These are phyloP conservation scores for Himalopsyche kuldschensis DNA, from an alignment of 2,888 invertebrate species.

Conservation along the genomic window DNA sequence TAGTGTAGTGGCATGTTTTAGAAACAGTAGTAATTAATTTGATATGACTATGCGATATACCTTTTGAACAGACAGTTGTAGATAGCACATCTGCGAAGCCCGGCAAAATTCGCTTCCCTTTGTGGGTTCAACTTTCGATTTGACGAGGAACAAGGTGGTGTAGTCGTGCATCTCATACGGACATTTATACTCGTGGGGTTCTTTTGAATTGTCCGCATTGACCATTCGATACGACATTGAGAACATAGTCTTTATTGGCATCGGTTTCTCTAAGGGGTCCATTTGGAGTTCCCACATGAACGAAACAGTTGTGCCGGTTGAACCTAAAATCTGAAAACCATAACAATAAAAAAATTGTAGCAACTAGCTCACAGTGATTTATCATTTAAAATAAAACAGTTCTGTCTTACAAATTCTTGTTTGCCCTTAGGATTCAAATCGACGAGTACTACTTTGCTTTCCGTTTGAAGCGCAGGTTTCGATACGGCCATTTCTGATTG, in stretches of 20 bases:
- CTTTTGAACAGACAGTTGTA: constrained; percentile 73
- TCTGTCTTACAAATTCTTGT: constrained; percentile 24
- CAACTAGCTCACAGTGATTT: neutral
- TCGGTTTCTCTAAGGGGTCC: constrained; percentile 62
- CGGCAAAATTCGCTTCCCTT: constrained; percentile 84
- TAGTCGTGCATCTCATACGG: constrained; percentile 81
- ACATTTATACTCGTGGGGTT: constrained; percentile 59
- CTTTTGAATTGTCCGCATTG: constrained; percentile 38
- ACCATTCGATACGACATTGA: constrained; percentile 49
- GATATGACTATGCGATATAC: constrained; percentile 46
- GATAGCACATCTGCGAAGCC: constrained; percentile 84
- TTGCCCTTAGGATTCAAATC: constrained; percentile 68
- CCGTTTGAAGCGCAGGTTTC: constrained; percentile 59
- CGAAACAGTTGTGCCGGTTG: constrained; percentile 73
- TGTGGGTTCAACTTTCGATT: constrained; percentile 75
- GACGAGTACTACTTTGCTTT: constrained; percentile 63
- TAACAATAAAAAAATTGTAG: constrained; percentile 11
- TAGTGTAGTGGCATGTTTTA: no score
- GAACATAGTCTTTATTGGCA: constrained; percentile 56
- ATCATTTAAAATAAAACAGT: no score
- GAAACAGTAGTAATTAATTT: no score
- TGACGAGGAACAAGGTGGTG: constrained; percentile 81
- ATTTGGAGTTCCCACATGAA: constrained; percentile 82
- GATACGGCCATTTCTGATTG: constrained; percentile 55
- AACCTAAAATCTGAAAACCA: constrained; percentile 61